Conservation (phyloP, 2,888 invertebrate genomes). For the Norana najaformis region DNA sequence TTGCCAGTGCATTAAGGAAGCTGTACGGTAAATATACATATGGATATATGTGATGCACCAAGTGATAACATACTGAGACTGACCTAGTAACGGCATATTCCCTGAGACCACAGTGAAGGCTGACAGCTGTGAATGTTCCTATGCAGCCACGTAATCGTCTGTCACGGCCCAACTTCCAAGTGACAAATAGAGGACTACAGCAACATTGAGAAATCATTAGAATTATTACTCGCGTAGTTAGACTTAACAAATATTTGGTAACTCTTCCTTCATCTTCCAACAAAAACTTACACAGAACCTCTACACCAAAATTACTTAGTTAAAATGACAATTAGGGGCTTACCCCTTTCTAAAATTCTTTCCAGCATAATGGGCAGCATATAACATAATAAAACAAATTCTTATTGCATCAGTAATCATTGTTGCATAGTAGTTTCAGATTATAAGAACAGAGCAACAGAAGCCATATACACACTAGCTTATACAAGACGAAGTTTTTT, state of each 20-base stretch:
- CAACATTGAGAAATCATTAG: constrained; percentile 18
- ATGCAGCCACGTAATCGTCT: constrained; percentile 95
- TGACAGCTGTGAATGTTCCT: constrained; percentile 96
- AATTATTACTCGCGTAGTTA: background rate
- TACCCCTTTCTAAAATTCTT: too few species aligned
- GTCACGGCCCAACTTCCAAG: constrained; percentile 97
- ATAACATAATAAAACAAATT: too few species aligned
- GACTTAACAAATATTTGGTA: background rate
- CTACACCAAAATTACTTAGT: background rate
- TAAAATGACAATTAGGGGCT: too few species aligned
- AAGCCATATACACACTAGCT: too few species aligned
- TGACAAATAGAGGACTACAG: constrained; percentile 86
- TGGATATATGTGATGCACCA: background rate
- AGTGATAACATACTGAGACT: background rate
- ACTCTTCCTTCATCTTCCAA: background rate
- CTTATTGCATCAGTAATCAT: too few species aligned
- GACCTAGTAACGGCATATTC: constrained; percentile 92
- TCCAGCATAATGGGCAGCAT: too few species aligned
- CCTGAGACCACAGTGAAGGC: constrained; percentile 87
- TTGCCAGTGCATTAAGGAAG: too few species aligned
- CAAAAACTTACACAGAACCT: background rate
- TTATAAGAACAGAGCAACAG: too few species aligned
- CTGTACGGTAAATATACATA: too few species aligned
- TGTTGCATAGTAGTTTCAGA: too few species aligned
- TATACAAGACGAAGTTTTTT: too few species aligned